These are phyloP conservation scores for Mesorhabditis spiculigera DNA, from an alignment of 2,888 invertebrate genomes.

Conservation along the genomic window DNA sequence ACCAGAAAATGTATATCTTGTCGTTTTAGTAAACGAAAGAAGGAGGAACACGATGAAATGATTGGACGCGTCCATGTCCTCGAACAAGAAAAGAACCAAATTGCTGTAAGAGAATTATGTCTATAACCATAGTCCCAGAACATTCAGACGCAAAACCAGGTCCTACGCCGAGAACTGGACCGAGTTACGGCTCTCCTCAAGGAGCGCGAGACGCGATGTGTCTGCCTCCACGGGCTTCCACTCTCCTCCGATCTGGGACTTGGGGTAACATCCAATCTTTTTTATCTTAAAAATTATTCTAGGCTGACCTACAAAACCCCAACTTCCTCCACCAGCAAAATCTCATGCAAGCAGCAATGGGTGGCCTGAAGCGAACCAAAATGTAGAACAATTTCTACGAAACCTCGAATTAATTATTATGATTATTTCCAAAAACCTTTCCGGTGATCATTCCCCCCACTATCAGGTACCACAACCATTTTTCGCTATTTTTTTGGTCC, in stretches of 20 bases:
- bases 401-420: background rate
- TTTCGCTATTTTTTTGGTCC: too few species aligned
- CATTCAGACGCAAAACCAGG: conserved; percentile 53
- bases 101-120: conserved; percentile 24
- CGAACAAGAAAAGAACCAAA: conserved; percentile 46
- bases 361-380: background rate
- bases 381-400: background rate
- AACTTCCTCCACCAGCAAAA: conserved; percentile 3
- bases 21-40: conserved; percentile 46
- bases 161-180: conserved; percentile 52
- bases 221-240: conserved; percentile 40
- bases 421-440: background rate
- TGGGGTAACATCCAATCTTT: background rate
- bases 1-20: background rate
- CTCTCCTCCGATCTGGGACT: conserved; percentile 15
- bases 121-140: background rate
- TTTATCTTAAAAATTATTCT: background rate
- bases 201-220: conserved; percentile 47
- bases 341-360: conserved; percentile 4
- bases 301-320: background rate
- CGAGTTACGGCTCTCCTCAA: conserved; percentile 45
- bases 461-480: too few species aligned
- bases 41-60: conserved; percentile 58
- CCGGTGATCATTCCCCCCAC: background rate
- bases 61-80: conserved; percentile 47